Evolutionary conservation across 2,113 vertebrate genomes (phyloP).

Genomic region (Athene noctua): DNA sequence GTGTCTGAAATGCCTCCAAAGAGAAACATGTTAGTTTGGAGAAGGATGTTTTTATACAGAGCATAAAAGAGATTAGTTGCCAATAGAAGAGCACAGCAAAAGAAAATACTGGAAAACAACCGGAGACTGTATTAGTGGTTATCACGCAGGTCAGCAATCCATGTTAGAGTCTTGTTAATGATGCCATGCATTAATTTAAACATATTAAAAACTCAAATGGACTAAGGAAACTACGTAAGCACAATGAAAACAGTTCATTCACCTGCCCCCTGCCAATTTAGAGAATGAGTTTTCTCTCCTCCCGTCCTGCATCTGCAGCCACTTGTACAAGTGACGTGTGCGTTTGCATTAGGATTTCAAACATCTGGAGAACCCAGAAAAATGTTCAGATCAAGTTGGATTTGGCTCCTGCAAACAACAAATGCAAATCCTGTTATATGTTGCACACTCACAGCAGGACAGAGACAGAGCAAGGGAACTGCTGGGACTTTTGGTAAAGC

Average conservation of each 20-base stretch:
- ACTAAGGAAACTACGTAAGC: background rate
- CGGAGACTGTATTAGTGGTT: background rate
- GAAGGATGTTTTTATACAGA: background rate
- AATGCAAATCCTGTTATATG: background rate
- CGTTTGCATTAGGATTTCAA: background rate
- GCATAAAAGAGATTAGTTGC: background rate
- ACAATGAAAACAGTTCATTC: background rate
- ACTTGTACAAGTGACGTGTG: background rate
- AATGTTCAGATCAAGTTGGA: background rate
- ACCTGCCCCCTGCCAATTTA: background rate
- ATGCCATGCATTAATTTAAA: background rate
- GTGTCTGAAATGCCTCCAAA: conserved; percentile 25
- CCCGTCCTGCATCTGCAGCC: background rate
- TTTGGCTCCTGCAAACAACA: background rate
- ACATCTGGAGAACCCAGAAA: background rate
- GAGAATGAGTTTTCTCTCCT: background rate
- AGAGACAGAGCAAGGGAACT: background rate
- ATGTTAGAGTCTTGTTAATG: background rate
- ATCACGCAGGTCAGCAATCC: background rate
- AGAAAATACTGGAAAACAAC: background rate
- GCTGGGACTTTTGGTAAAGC: background rate
- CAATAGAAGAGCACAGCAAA: background rate
- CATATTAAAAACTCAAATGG: background rate
- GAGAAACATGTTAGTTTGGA: conserved; percentile 10
- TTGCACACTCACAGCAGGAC: background rate